Conservation (phyloP, 2,888 invertebrate genomes). For the Cephus runcator region DNA sequence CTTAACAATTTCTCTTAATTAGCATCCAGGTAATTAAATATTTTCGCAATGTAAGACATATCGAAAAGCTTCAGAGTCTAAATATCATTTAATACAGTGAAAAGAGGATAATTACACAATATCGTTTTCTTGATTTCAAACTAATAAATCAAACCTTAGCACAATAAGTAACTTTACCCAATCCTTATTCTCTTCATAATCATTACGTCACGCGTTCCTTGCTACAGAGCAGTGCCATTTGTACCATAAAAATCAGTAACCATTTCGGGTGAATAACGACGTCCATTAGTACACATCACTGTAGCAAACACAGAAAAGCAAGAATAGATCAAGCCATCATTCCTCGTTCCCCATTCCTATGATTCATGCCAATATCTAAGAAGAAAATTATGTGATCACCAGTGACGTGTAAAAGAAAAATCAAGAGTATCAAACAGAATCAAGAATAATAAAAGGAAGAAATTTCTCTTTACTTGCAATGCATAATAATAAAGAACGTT, state of each 20-base stretch:
- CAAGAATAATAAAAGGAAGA: background rate
- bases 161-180: background rate
- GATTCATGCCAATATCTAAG: background rate
- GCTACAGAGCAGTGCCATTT: background rate
- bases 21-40: no score
- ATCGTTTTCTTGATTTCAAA: background rate
- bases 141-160: background rate
- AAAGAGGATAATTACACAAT: background rate
- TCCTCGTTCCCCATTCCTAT: background rate
- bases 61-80: background rate
- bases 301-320: background rate
- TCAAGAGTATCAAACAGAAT: background rate
- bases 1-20: no score
- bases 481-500: background rate
- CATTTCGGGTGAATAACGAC: background rate
- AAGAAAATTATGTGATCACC: background rate
- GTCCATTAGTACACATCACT: background rate
- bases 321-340: background rate
- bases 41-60: no score
- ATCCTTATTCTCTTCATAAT: background rate
- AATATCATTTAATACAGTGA: background rate
- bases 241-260: background rate
- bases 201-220: background rate
- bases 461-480: background rate
- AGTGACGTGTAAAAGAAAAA: background rate